Evolutionary conservation across 2,797 vertebrate genomes (phyloP), one percentile per base, ranked within the genome.

Genomic region (Neosilurus hyrtlii): DNA sequence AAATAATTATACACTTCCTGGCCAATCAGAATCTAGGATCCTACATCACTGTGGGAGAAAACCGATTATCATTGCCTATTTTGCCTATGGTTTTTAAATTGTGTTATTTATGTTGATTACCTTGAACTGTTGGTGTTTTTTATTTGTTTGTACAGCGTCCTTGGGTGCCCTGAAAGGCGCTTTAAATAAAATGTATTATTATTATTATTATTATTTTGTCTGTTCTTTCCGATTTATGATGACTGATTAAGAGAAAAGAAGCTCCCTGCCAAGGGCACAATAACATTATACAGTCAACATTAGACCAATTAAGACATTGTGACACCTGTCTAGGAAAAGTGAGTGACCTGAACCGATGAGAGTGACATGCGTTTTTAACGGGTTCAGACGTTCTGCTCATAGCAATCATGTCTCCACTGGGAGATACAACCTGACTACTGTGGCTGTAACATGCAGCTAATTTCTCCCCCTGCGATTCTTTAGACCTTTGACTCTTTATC

Each of bases 311-410:
- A 84, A 56, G 63, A 68, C 70, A 73, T 86, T 84, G 49, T 83
- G 86, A 80, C 85, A 87, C 82, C 74, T 66, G 75, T 84, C 73
- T 63, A 62, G 67, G 49, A 66, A 68, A 82, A 63, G 62, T 75
- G 82, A 87, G 79, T 82, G 80, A 85, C 80, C 81, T 76, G 74
- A 30, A 51, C 62, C 43, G 78, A 83, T 86, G 79, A 71, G 49
- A 75, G 37, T 80, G 82, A 76, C 71, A 83, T 9, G 43, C 7
- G 43, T 65, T 65, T 65, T 68, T 79, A 83, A 79, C 79, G 76
- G 82, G 67, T 71, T 83, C 51, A 30, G 82, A 79, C 76, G 62
- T 83, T 71, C 15, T 8, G 49, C 67, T 79, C 57, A 49, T 56
- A 83, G 75, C 43, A 30, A 65, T 83, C 74, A 61, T 18, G 3